Percentiles rank a stretch among this genome's conserved stretches.
These are phyloP conservation scores for Chlamydotis undulata DNA, from an alignment of 2,113 vertebrate genomes.

Conservation along the genomic window DNA sequence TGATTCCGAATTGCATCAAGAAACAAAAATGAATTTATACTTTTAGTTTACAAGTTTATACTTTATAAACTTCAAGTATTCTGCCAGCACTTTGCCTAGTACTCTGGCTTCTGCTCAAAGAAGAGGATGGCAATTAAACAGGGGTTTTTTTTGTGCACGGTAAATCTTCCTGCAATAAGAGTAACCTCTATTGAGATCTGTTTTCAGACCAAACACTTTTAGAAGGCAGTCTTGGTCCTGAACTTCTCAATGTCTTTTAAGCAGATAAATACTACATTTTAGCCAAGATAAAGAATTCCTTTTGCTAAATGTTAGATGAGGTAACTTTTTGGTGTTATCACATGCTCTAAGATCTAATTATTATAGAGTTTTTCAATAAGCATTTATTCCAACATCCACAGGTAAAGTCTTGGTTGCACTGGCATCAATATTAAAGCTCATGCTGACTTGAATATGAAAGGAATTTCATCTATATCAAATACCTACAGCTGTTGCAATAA, in stretches of 20 bases:
- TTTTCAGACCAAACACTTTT: constrained; percentile 30
- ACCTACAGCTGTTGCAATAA: background rate
- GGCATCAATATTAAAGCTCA: background rate
- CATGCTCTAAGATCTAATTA: background rate
- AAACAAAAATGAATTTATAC: constrained; percentile 22
- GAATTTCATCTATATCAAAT: background rate
- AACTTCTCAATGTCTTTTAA: background rate
- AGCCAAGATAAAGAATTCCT: constrained; percentile 53
- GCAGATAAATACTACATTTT: constrained; percentile 14
- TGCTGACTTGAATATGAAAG: background rate
- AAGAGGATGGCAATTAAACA: constrained; percentile 9
- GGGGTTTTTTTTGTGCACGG: background rate
- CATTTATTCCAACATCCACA: background rate
- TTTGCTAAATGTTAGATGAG: constrained; percentile 16
- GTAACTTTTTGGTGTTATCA: constrained; percentile 19
- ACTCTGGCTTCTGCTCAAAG: constrained; percentile 32
- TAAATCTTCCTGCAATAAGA: constrained; percentile 9
- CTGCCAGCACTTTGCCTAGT: background rate
- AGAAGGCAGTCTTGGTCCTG: constrained; percentile 6
- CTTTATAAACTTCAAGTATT: background rate
- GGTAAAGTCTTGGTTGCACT: background rate
- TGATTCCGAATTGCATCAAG: constrained; percentile 10
- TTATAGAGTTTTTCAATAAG: background rate
- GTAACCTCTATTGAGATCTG: background rate
- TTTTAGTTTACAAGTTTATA: background rate